Evolutionary conservation across 2,113 vertebrate genomes (phyloP).

Genomic region (Canis aureus): DNA sequence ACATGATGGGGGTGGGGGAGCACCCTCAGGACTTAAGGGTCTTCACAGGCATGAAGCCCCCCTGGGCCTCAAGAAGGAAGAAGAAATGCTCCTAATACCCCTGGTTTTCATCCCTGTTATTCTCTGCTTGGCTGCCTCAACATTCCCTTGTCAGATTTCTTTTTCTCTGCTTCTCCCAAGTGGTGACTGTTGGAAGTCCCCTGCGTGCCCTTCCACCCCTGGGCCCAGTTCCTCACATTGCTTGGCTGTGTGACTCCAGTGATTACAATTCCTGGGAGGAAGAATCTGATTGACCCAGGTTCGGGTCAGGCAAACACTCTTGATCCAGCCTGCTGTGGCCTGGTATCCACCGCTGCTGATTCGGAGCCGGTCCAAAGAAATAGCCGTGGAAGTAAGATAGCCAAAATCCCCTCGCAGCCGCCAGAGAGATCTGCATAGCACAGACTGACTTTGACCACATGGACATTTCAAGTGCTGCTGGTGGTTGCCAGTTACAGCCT

Average conservation of each 20-base stretch:
- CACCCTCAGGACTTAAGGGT: background rate
- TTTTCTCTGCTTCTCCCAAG: background rate
- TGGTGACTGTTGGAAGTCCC: background rate
- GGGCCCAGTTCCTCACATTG: background rate
- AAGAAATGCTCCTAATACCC: background rate
- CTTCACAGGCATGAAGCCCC: background rate
- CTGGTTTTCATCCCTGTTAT: background rate
- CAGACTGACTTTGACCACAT: background rate
- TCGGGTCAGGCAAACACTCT: background rate
- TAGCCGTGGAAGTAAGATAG: background rate
- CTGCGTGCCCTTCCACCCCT: background rate
- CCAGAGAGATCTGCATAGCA: background rate
- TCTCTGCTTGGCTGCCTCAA: background rate
- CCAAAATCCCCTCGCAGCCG: background rate
- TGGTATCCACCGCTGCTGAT: background rate
- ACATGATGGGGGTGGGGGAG: background rate
- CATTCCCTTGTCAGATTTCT: background rate
- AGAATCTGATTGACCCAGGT: background rate
- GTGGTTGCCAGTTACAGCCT: background rate
- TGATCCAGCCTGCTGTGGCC: background rate
- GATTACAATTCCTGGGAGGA: background rate
- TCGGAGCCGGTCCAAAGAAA: background rate
- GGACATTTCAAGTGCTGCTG: background rate
- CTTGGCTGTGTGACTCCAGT: background rate
- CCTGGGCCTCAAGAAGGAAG: background rate